Base-by-base conservation (phyloP, 30 jellyfish, hydroid and myxozoan genomes). In the Sanderia malayensis region DNA sequence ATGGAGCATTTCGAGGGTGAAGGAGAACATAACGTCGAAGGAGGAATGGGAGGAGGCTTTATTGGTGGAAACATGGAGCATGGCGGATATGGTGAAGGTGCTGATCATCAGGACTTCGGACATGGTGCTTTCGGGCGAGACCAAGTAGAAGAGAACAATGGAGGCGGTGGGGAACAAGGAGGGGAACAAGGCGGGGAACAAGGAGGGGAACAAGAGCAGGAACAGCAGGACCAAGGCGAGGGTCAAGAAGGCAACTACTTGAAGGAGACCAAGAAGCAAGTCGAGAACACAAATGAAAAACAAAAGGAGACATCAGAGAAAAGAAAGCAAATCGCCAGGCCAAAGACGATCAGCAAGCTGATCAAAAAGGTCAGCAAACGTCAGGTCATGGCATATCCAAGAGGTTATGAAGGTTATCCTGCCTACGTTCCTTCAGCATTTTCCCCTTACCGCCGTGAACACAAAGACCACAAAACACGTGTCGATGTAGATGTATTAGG, bases 401-500 rank as follows among this genome's bases (percentile, higher is more conserved):
- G 82, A 46, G 86, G 62, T 30, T 71, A 71, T 52, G 68, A 61
- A 7, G 81, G 65, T 1, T 31, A 27, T 29, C 76, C 28, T 17
- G 30, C 74, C 21, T 64, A 30, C 1, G 61, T 17, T 13, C 82
- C 27, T 8, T 70, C 75, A 67, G 76, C 61, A 32, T 76, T 27
- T 25, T 61, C 79, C 3, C 88, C 82, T 17, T 71, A 21, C 7
- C 82, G 52, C 21, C 95, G 93, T 45, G 77, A 67, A 31, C 76
- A 69, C 4, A 53, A 82, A 27, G 94, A 46, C 70, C 99, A 92
- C 80, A 80, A 85, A 46, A 92, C 99, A 47, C 73, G 97, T 1
- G 96, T 92, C 44, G 92, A 92, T 67, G 94, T 92, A 0, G 99
- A 92, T 68, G 96, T 92, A n/a, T 86, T 84, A 13, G 99, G 99